A percentile compares a stretch with the other conserved stretches of the same genome.
Evolutionary conservation across 2,888 invertebrate genomes (phyloP).

Genomic region (Dione juno): DNA sequence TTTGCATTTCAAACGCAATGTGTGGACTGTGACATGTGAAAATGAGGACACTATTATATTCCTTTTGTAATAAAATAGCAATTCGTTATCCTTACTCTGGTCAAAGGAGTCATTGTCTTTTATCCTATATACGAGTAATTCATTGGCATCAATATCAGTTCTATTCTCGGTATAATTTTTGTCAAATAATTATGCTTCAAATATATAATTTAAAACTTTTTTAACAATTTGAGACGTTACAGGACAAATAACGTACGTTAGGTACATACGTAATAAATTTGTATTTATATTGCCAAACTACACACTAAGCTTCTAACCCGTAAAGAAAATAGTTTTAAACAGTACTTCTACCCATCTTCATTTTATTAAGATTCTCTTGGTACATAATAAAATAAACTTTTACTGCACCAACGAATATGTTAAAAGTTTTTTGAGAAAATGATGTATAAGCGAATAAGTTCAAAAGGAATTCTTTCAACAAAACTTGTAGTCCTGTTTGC

Average conservation of each 20-base stretch:
- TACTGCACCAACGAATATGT: constrained; percentile 12
- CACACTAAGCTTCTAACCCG: neutral
- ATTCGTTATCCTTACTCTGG: constrained; percentile 25
- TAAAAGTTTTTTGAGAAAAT: constrained; percentile 14
- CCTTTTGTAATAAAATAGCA: constrained; percentile 40
- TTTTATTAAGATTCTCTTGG: constrained; percentile 11
- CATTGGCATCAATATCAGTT: neutral
- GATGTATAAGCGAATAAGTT: constrained; percentile 12
- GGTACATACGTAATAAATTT: neutral
- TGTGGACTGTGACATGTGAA: constrained; percentile 51
- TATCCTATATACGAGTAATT: neutral
- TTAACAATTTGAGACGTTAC: neutral
- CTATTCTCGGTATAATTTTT: neutral
- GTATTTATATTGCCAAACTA: neutral
- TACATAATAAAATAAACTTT: constrained; percentile 18
- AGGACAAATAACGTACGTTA: neutral
- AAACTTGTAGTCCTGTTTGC: neutral
- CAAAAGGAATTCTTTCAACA: constrained; percentile 1
- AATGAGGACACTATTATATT: constrained; percentile 51
- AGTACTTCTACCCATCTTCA: neutral
- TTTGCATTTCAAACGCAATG: constrained; percentile 49
- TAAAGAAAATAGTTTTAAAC: constrained; percentile 14
- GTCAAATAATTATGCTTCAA: neutral
- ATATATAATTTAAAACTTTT: neutral
- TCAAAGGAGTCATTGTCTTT: constrained; percentile 4